Evolutionary conservation across 1,140 invertebrate species (phyloP), one percentile per base, ranked within the genome.

Genomic region (Ostrea edulis): DNA sequence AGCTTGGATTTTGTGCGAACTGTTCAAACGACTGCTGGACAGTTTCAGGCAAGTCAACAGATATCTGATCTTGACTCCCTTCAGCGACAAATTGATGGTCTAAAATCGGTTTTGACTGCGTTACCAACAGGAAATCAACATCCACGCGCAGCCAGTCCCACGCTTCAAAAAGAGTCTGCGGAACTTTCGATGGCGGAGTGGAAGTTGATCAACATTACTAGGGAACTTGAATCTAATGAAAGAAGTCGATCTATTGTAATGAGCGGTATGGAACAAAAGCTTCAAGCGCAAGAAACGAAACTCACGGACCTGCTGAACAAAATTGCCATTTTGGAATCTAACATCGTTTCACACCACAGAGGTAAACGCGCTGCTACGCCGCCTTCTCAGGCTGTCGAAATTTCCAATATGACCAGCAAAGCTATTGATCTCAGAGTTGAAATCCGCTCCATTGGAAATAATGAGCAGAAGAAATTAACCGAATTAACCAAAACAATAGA

Each of bases 321-420:
- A 25, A 77, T 77, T 12, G 68, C 68, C 22, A 25, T 77, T 35
- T 44, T 77, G 25, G 68, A 77, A 25, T 35, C 68, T 2, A 77
- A 77, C 25, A 77, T 77, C 11, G 25, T 77, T 22, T 77, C 68
- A 29, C 68, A 77, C 25, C 68, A 77, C 25, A 77, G 68, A 77
- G 68, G 68, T 11, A 77, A 77, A 29, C 68, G 68, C 22, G 68
- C 68, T 2, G 68, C 68, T 11, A 77, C 9, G 25, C 25, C 68
- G 17, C 29, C 25, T 29, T 77, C 68, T 14, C 68, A 77, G 5
- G 25, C 22, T 11, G 68, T 17, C 25, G 68, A 35, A 35, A 77
- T 77, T 11, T 29, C 25, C 68, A 77, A 77, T 25, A 77, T 77
- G 68, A 77, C 68, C 12, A 35, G 29, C 68, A 29, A 77, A 77